A percentile compares a stretch with the other conserved stretches of the same genome.
Conservation (phyloP, 2,113 vertebrate genomes). For the Trochalopteron elliotii region DNA sequence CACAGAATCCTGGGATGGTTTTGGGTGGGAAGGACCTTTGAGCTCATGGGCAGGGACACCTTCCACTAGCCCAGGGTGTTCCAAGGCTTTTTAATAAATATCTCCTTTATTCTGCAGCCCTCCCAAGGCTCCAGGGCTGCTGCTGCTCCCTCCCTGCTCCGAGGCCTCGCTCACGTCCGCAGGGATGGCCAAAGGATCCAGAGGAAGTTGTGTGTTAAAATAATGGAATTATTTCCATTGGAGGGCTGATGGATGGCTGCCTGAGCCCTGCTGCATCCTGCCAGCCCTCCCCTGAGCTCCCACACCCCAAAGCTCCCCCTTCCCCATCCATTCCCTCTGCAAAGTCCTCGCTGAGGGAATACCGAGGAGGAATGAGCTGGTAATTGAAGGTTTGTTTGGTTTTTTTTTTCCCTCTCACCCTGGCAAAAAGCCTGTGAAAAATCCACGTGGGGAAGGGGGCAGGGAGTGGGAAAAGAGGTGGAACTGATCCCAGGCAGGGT, state of each 20-base stretch:
- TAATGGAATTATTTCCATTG: background rate
- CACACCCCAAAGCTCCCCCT: background rate
- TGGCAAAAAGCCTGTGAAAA: conserved; percentile 4
- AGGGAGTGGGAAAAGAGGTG: background rate
- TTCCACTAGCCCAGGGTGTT: accelerated
- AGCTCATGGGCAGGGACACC: background rate
- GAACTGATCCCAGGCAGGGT: background rate
- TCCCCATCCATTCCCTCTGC: background rate
- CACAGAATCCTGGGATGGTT: background rate
- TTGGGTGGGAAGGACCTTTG: background rate
- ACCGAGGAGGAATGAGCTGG: background rate
- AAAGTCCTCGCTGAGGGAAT: background rate
- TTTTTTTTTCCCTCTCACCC: background rate
- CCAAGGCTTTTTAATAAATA: background rate
- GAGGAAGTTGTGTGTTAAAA: background rate
- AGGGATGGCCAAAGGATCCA: accelerated
- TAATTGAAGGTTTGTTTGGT: conserved; percentile 1
- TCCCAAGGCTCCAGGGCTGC: background rate
- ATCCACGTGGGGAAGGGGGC: background rate
- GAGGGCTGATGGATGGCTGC: background rate
- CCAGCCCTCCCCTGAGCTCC: background rate
- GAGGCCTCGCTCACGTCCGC: background rate
- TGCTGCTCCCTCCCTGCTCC: background rate
- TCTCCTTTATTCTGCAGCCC: too few relatives aligned
- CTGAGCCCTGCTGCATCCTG: background rate